A percentile compares a stretch with the other conserved stretches of the same genome.
Conservation (phyloP, 2,888 invertebrate genomes). For the Drosophila picticornis region DNA sequence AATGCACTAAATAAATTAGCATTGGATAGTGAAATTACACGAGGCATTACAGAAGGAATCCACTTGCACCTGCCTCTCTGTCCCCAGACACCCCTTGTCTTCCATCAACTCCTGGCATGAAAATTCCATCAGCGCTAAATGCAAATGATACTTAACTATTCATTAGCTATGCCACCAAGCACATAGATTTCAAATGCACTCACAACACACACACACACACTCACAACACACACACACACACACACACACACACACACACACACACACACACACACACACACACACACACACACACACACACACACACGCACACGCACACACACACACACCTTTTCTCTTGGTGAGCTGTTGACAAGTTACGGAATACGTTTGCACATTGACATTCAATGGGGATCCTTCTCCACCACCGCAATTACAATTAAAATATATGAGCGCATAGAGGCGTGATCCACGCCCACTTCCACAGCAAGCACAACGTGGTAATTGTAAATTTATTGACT, state of each 20-base stretch:
- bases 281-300: background rate
- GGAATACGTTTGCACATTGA: slow-evolving; percentile 45
- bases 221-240: slow-evolving; percentile 22
- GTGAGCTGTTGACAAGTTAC: slow-evolving; percentile 46
- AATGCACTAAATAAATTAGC: slow-evolving; percentile 26
- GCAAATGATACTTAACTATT: slow-evolving; percentile 64
- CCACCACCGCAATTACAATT: slow-evolving; percentile 42
- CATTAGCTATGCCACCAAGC: slow-evolving; percentile 43
- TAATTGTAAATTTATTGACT: slow-evolving; percentile 74
- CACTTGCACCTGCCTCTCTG: slow-evolving; percentile 11
- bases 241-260: slow-evolving; percentile 18
- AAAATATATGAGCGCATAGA: slow-evolving; percentile 25
- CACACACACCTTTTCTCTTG: slow-evolving; percentile 35
- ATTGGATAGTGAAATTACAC: slow-evolving; percentile 42
- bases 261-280: slow-evolving; percentile 15
- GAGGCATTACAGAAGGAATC: slow-evolving; percentile 23
- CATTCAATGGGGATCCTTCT: slow-evolving; percentile 46
- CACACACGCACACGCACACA: slow-evolving; percentile 1
- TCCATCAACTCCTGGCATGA: slow-evolving; percentile 37
- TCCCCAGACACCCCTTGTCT: background rate
- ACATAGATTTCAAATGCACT: slow-evolving; percentile 51
- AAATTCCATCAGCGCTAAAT: slow-evolving; percentile 59
- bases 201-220: slow-evolving; percentile 1
- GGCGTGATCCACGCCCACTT: slow-evolving; percentile 20
- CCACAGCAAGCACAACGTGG: slow-evolving; percentile 21